These are phyloP conservation scores for Gonatopus flavifemur DNA, from an alignment of 1,140 invertebrate genomes.

Conservation along the genomic window DNA sequence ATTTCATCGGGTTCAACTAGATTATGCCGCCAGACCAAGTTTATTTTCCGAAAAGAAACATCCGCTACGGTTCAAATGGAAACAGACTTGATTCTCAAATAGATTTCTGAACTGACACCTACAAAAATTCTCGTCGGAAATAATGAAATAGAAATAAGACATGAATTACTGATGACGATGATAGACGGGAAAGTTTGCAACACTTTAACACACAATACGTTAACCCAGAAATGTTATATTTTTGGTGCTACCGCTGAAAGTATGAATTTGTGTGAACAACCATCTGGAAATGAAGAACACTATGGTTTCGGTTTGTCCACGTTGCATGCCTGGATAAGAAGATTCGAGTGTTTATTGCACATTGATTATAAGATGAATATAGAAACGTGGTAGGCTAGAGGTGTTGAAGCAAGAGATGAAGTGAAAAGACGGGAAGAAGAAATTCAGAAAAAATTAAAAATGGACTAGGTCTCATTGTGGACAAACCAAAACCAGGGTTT, in stretches of 20 bases:
- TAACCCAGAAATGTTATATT: constrained; percentile 18
- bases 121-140: too few relatives aligned
- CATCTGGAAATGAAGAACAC: background rate
- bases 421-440: background rate
- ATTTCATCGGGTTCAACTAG: background rate
- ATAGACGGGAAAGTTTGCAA: constrained; percentile 45
- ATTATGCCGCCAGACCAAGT: too few relatives aligned
- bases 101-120: too few relatives aligned
- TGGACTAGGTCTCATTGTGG: constrained; percentile 10
- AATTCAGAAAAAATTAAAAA: background rate
- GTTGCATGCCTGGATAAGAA: constrained; percentile 15
- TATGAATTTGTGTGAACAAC: background rate
- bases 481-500: constrained; percentile 21
- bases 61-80: too few relatives aligned
- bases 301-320: constrained; percentile 11
- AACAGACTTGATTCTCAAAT: too few relatives aligned
- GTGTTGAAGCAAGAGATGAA: background rate
- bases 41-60: too few relatives aligned
- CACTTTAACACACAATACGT: constrained; percentile 36
- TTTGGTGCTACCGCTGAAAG: constrained; percentile 13
- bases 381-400: background rate
- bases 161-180: constrained; percentile 15
- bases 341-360: constrained; percentile 15
- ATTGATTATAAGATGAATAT: constrained; percentile 1
- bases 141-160: constrained; percentile 6